These are phyloP conservation scores for Rugalucina vietnamica DNA, from an alignment of 2,888 invertebrate genomes.

Conservation along the genomic window DNA sequence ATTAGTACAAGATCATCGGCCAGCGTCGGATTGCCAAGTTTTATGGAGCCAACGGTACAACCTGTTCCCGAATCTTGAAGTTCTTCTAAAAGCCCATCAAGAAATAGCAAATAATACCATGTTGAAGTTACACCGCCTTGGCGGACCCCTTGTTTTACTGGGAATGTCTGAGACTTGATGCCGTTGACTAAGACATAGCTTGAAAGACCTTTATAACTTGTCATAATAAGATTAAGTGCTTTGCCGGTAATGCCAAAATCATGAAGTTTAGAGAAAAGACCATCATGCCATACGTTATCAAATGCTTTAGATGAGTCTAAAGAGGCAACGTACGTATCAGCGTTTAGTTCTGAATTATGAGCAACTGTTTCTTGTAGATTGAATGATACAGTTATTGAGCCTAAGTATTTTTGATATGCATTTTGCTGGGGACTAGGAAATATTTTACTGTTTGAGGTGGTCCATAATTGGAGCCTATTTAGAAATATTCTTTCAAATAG, in stretches of 20 bases:
- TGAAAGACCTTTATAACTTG: conserved; percentile 1
- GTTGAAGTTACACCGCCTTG: conserved; percentile 30
- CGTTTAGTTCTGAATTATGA: neutral
- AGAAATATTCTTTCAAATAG: conserved; percentile 17
- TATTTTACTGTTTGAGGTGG: neutral
- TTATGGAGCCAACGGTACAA: neutral
- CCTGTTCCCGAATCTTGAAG: neutral
- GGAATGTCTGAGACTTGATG: neutral
- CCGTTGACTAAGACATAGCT: conserved; percentile 18
- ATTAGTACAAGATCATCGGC: conserved; percentile 20
- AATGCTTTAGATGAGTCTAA: conserved; percentile 25
- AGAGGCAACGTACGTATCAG: neutral
- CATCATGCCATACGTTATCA: conserved; percentile 17
- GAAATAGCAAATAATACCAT: conserved; percentile 27
- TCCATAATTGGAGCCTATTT: neutral
- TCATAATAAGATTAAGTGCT: conserved; percentile 8
- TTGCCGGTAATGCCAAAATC: conserved; percentile 20
- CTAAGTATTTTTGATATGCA: conserved; percentile 29
- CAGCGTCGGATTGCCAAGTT: conserved; percentile 18
- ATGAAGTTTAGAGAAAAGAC: conserved; percentile 8
- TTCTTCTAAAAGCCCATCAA: conserved; percentile 1
- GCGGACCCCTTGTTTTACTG: conserved; percentile 18
- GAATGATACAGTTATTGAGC: conserved; percentile 13
- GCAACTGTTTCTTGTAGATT: conserved; percentile 19
- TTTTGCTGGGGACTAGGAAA: conserved; percentile 28